These are phyloP conservation scores for Drosophila tropicalis DNA, from an alignment of 1,140 invertebrate genomes.

Conservation along the genomic window DNA sequence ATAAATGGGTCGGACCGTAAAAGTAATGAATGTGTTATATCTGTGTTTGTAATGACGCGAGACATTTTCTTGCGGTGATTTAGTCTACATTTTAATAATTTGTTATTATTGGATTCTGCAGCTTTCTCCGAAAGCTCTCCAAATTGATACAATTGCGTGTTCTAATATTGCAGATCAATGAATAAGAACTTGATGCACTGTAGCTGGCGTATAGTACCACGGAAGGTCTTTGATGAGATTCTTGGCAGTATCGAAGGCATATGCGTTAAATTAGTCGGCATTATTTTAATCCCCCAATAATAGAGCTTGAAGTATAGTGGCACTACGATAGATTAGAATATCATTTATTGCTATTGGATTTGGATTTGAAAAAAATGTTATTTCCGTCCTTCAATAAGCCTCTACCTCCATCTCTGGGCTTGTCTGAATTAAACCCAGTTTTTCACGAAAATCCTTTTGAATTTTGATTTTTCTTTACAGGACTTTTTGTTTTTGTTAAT, in stretches of 20 bases:
- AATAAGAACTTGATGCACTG: too few species aligned
- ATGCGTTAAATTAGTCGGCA: neutral
- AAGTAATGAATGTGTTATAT: too few species aligned
- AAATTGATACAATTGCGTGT: too few species aligned
- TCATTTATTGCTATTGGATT: neutral
- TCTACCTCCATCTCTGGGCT: too few species aligned
- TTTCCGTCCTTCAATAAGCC: neutral
- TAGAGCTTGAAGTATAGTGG: neutral
- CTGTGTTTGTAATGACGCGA: too few species aligned
- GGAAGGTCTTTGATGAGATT: neutral
- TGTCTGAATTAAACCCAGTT: too few species aligned
- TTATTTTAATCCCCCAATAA: neutral
- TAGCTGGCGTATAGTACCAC: neutral
- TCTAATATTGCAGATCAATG: too few species aligned
- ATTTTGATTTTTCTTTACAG: neutral
- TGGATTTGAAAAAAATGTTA: neutral
- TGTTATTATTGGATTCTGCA: too few species aligned
- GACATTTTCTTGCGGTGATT: too few species aligned
- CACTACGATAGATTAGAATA: neutral
- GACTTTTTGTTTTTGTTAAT: neutral
- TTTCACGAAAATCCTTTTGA: constrained; percentile 2
- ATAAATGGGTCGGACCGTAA: too few species aligned
- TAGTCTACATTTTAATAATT: too few species aligned
- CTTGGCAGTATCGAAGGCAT: neutral
- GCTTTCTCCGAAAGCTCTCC: too few species aligned